Base-by-base conservation (phyloP, 2,888 invertebrate species). In the Pristionchus mayeri region DNA sequence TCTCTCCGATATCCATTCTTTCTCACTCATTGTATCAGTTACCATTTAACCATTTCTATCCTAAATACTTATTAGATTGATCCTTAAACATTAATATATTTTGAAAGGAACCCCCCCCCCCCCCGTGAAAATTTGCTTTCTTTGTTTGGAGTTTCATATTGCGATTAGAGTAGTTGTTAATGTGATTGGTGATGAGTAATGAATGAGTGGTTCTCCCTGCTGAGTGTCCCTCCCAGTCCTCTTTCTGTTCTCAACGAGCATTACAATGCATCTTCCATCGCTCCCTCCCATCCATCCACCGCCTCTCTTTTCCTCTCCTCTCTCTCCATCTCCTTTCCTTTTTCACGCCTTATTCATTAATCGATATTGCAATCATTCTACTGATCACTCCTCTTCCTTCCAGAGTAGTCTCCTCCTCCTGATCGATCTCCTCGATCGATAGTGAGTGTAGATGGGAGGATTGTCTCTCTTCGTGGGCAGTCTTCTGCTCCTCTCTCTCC, bases 241-340 rank as follows among this genome's bases (percentile, higher is more conserved):
- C 40, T 75, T 75, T 37, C 40, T 44, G 40, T 75, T 37, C 75
- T 75, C 40, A 40, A 75, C 44, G 44, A 78, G 34, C 50, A 34
- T 78, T 78, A 50, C 78, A 50, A 78, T 78, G 75, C n/a, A 75
- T 75, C 71, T 71, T 24, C 16, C 63, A n/a, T 16, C 1, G n/a
- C 71, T 3, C 67, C 16, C 81, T 75, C 27, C 76, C 37, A 57
- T 75, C 57, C n/a, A 54, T 30, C 48, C 57, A 71, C 67, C 71
- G 52, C 83, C 63, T 50, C 60, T 71, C 82, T 78, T 16, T 24
- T 34, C 71, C 57, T 54, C 67, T 24, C 52, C 24, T 27, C 21
- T 30, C 27, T 85, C 85, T n/a, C n/a, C 48, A 44, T 75, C 85
- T 85, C 37, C 57, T n/a, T 75, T 40, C 30, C 7, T 37, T 30